Evolutionary conservation across 2,113 vertebrate species (phyloP).

Genomic region (Petroica traversi): DNA sequence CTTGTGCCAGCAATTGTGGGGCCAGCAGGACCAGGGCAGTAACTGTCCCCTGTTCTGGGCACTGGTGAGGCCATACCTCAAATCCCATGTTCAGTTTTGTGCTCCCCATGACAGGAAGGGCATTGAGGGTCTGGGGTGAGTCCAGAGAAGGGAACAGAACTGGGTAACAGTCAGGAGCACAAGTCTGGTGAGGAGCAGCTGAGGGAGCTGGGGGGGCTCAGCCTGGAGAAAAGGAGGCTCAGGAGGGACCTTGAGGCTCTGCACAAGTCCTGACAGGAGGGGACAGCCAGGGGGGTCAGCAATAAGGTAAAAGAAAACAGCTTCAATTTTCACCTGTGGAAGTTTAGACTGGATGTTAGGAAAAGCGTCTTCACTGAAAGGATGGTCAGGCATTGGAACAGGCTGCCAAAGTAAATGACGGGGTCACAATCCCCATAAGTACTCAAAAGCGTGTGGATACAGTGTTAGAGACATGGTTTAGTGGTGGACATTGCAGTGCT

Average conservation of each 20-base stretch:
- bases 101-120: not conserved
- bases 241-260: rapidly evolving
- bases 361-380: not conserved
- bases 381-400: not conserved
- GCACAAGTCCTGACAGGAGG: not conserved
- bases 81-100: not conserved
- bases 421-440: not conserved
- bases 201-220: not conserved
- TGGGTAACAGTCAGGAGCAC: not conserved
- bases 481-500: not conserved
- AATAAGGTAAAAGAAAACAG: not conserved
- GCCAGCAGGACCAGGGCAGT: not conserved
- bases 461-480: not conserved
- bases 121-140: rapidly evolving
- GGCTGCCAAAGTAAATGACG: not conserved
- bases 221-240: not conserved
- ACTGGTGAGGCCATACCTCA: not conserved
- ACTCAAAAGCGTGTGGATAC: not conserved
- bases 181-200: not conserved
- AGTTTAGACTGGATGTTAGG: not conserved
- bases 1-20: not conserved
- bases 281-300: rapidly evolving
- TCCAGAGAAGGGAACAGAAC: rapidly evolving
- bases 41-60: not conserved
- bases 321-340: not conserved